These are phyloP conservation scores for Coilia nasus DNA, from an alignment of 2,797 vertebrate species.

Conservation along the genomic window DNA sequence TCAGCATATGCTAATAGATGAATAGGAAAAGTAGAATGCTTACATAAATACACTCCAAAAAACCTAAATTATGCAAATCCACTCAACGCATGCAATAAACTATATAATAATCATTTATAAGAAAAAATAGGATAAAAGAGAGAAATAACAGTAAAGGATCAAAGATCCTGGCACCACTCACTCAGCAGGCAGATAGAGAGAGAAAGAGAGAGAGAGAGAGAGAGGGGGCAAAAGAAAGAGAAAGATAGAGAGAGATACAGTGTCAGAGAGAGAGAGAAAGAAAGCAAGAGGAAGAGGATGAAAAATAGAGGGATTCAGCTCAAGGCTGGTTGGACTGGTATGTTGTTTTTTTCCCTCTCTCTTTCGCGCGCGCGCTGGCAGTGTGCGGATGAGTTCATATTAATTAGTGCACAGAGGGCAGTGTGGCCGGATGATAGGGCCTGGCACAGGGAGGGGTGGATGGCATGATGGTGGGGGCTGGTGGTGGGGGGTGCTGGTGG, in stretches of 20 bases:
- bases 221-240: neutral
- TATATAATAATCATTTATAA: no score
- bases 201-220: neutral
- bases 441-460: neutral
- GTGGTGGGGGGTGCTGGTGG: no score
- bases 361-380: neutral
- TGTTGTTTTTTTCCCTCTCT: constrained; percentile 14
- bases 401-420: constrained; percentile 51
- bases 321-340: neutral
- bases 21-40: no score
- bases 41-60: no score
- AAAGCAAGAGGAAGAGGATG: constrained; percentile 25
- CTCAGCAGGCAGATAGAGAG: neutral
- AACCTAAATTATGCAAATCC: no score
- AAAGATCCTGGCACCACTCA: no score
- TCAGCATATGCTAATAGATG: neutral
- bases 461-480: neutral
- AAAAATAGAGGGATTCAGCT: constrained; percentile 34
- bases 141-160: neutral
- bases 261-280: constrained; percentile 8
- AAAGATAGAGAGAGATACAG: neutral
- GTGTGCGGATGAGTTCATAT: constrained; percentile 42
- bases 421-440: constrained; percentile 40
- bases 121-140: neutral
- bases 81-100: no score